Percentiles rank a stretch among this genome's conserved stretches.
These are phyloP conservation scores for Turritopsis rubra DNA, from an alignment of 30 jellyfish, hydroid and myxozoan species.

Conservation along the genomic window DNA sequence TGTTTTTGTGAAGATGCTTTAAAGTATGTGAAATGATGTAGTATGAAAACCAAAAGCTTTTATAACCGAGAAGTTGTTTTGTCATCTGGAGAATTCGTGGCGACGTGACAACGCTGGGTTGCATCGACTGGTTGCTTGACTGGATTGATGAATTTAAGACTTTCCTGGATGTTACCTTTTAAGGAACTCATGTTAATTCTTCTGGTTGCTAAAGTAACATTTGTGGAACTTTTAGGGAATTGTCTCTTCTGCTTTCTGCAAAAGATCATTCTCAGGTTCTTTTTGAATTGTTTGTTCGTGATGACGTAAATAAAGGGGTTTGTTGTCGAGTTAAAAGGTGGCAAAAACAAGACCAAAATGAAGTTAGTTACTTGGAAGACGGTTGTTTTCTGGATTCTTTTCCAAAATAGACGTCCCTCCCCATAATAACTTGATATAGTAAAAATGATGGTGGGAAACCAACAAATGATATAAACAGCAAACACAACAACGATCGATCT, in stretches of 20 bases:
- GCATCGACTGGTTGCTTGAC: neutral
- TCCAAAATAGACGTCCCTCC: conserved; percentile 13
- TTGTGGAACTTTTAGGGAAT: neutral
- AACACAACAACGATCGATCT: conserved; percentile 12
- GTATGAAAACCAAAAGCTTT: too few species aligned
- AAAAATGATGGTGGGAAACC: conserved; percentile 15
- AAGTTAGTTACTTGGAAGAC: neutral
- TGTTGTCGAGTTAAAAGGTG: conserved; percentile 23
- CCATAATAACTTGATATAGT: neutral
- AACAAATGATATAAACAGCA: conserved; percentile 3
- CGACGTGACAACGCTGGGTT: neutral
- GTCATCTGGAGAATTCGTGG: too few species aligned
- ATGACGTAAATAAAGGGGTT: conserved; percentile 17
- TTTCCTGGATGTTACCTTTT: too few species aligned
- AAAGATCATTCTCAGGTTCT: neutral
- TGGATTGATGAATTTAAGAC: neutral
- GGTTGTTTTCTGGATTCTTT: neutral
- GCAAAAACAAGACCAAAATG: conserved; percentile 13
- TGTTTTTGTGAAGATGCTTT: too few species aligned
- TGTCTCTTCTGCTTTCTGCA: neutral
- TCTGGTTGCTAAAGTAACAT: neutral
- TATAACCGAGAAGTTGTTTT: too few species aligned
- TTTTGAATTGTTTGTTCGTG: neutral
- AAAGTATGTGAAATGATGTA: too few species aligned
- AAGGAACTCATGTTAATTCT: neutral